Evolutionary conservation across 2,113 vertebrate genomes (phyloP), one percentile per base, ranked within the genome.

Genomic region (Aplodontia rufa): DNA sequence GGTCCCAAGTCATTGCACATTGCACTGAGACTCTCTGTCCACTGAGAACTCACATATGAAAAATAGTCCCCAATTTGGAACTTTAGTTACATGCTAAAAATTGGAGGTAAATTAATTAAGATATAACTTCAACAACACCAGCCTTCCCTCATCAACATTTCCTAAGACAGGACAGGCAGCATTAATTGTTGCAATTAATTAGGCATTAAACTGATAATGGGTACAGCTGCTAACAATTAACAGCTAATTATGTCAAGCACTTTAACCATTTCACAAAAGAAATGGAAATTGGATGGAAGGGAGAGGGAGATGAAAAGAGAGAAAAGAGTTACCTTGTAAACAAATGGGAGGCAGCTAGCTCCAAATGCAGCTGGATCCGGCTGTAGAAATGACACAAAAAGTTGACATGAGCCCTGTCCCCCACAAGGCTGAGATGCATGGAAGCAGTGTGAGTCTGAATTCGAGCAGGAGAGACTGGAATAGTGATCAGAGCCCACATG

Each of bases 141-240:
- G 97, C 94, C 83, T 98, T 97, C 96, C 78, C 85, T 94, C 97
- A 97, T 97, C 98, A 98, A 98, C 96, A 94, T 90, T 98, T 97
- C 93, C 97, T 98, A 97, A 98, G 98, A 98, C 69, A 97, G 97
- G 96, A 97, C 87, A 98, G 97, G 97, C 97, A 97, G 96, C 97
- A 97, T 98, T 98, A 98, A 98, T 98, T 98, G 98, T 97, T 97
- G 97, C 97, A 98, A 98, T 98, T 98, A 98, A 98, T 98, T 98
- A 98, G 97, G 95, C 98, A 98, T 98, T 98, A 98, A 98, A 97
- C 98, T 95, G 97, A 98, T 98, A 98, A 98, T 98, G 97, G 97
- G 78, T 98, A 98, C 98, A 98, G 98, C 98, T 99, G 98, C 97
- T 98, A 96, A 98, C 98, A 98, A 98, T 99, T 98, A 98, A 97